Evolutionary conservation across 2,888 invertebrate genomes (phyloP), one percentile per base, ranked within the genome.

Genomic region (Yponomeuta evonymella): DNA sequence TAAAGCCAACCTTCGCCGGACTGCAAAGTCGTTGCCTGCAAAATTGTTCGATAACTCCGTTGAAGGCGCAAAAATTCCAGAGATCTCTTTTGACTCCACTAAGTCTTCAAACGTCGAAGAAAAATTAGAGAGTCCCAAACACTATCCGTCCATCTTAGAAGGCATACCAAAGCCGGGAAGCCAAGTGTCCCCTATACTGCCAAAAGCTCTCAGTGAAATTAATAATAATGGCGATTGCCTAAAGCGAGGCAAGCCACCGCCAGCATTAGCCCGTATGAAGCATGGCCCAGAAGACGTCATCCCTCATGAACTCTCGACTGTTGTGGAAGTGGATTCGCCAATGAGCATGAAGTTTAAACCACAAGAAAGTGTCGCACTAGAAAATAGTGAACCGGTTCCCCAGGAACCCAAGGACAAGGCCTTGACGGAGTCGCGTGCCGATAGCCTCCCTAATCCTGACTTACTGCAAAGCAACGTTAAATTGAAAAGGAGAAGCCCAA

Each of bases 311-410:
- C 83, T 95, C 66, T 95, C 95, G 9, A 95, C 95, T 2, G 95
- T 95, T 66, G 84, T 94, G 1, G 95, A 95, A 84, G 94, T 95
- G 3, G 95, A 95, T 75, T 95, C 95, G 0, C 95, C 95, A 0
- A 93, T 93, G 75, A 94, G 95, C 71, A 85, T 90, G 0, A 89
- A 87, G 82, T 74, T 88, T 30, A 88, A 86, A 80, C 51, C 51
- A 12, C 51, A 58, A 12, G 51, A 58, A 58, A 58, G 51, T 15
- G 15, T 58, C 8, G 51, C 51, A 15, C 51, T 15, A 15, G 51
- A 58, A 86, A 76, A 70, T 81, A 82, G 67, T 81, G 85, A 43
- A 43, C 43, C 5, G 43, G 43, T 5, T 43, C 43, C 5, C 43
- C 33, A 30, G 65, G 15, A 63, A 65, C 10, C 36, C 30, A 64